These are phyloP conservation scores for Netelia fuscicornis DNA, from an alignment of 2,888 invertebrate genomes.

Conservation along the genomic window DNA sequence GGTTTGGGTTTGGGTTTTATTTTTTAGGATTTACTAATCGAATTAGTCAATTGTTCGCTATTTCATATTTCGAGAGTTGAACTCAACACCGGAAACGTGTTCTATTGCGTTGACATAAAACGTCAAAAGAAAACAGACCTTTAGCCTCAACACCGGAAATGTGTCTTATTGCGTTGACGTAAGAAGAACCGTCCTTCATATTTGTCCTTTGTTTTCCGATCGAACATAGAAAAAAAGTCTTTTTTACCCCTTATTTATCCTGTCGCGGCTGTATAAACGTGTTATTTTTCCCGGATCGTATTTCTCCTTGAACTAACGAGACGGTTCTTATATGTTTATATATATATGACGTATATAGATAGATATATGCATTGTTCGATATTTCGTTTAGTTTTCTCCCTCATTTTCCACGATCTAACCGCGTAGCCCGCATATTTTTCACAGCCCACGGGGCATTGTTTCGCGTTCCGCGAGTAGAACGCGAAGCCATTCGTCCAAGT, in stretches of 20 bases:
- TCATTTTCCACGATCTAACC: too few species aligned
- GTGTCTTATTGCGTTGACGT: neutral
- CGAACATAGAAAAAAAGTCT: neutral
- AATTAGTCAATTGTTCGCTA: too few species aligned
- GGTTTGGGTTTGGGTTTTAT: too few species aligned
- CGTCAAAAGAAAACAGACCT: too few species aligned
- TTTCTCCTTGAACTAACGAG: neutral
- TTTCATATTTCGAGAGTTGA: too few species aligned
- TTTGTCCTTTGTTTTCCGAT: neutral
- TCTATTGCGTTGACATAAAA: too few species aligned
- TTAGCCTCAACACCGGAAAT: neutral
- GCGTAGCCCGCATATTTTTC: conserved; percentile 15
- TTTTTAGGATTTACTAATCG: too few species aligned
- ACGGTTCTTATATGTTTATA: neutral
- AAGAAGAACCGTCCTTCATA: neutral
- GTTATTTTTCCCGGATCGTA: conserved; percentile 4
- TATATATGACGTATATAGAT: neutral
- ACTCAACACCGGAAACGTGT: too few species aligned
- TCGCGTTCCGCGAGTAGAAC: conserved; percentile 27
- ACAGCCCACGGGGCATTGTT: neutral
- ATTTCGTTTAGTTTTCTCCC: too few species aligned
- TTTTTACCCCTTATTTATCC: neutral
- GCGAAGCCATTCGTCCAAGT: conserved; percentile 30
- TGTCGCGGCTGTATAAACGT: neutral
- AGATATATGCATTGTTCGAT: neutral